Evolutionary conservation across 2,113 vertebrate genomes (phyloP).

Genomic region (Tetrax tetrax): DNA sequence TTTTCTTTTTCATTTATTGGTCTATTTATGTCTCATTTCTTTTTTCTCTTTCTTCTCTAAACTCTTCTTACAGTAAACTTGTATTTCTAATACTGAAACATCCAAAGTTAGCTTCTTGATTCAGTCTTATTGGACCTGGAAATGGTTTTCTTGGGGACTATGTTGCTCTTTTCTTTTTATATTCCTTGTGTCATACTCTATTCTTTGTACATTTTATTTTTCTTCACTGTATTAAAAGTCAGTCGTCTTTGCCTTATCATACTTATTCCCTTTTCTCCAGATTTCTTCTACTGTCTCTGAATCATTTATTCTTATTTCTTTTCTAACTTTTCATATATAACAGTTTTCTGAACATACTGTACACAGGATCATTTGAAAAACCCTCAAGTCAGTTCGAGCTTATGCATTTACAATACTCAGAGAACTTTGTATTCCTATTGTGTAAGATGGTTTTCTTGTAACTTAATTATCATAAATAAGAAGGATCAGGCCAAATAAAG

Average conservation of each 20-base stretch:
- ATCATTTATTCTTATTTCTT: background rate
- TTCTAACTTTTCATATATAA: background rate
- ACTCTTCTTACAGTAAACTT: background rate
- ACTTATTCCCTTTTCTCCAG: background rate
- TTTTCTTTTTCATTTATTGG: background rate
- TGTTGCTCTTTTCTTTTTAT: background rate
- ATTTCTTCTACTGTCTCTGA: background rate
- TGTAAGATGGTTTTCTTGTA: constrained; percentile 22
- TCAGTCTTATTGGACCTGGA: background rate
- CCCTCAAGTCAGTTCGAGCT: background rate
- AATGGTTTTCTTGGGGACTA: background rate
- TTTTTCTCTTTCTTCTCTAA: background rate
- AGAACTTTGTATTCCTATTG: constrained; percentile 30
- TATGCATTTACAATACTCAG: background rate
- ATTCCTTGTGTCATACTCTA: background rate
- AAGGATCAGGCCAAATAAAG: constrained; percentile 34
- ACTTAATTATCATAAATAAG: constrained; percentile 59
- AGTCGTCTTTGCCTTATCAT: background rate
- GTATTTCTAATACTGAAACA: background rate
- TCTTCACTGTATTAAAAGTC: background rate
- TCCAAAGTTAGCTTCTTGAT: background rate
- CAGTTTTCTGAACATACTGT: background rate
- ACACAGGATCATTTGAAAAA: background rate
- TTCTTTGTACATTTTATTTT: background rate
- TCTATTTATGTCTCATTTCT: background rate